Percentiles rank a stretch among this genome's conserved stretches.
Evolutionary conservation across 2,797 vertebrate genomes (phyloP).

Genomic region (Streptopelia turtur): DNA sequence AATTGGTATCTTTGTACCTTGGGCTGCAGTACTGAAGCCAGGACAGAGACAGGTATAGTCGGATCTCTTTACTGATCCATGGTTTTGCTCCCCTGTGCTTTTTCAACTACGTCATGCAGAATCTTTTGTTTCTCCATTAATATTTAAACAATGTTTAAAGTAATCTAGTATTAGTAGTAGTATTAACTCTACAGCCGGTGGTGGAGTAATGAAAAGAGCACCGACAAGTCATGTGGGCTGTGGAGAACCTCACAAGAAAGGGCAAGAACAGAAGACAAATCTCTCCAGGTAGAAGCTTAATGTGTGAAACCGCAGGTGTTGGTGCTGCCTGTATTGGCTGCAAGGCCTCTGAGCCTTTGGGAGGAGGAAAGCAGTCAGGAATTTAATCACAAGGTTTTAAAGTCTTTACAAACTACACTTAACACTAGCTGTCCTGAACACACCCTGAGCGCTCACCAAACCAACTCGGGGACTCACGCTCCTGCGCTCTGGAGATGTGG

Average conservation of each 20-base stretch:
- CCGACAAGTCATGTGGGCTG: not conserved
- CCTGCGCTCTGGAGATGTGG: not conserved
- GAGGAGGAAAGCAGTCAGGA: not conserved
- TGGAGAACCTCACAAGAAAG: not conserved
- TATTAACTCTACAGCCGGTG: not conserved
- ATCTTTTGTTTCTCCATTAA: not conserved
- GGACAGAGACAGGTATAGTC: not conserved
- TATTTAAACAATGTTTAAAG: constrained; percentile 1
- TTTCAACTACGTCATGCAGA: not conserved
- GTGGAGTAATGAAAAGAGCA: not conserved
- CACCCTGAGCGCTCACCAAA: not conserved
- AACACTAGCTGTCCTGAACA: not conserved
- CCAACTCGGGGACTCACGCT: accelerated
- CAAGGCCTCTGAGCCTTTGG: not conserved
- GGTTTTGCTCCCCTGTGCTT: not conserved
- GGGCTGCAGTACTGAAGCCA: not conserved
- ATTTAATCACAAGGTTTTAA: not conserved
- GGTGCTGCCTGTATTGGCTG: not conserved
- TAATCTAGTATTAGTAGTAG: too few species aligned
- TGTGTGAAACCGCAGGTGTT: not conserved
- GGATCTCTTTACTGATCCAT: not conserved
- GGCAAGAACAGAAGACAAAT: not conserved
- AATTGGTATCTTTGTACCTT: not conserved
- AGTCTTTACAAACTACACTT: not conserved
- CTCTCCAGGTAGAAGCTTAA: not conserved